phyloP scores from a whole-genome alignment of 2,797 vertebrate species.

The Echeneis naucrates region DNA sequence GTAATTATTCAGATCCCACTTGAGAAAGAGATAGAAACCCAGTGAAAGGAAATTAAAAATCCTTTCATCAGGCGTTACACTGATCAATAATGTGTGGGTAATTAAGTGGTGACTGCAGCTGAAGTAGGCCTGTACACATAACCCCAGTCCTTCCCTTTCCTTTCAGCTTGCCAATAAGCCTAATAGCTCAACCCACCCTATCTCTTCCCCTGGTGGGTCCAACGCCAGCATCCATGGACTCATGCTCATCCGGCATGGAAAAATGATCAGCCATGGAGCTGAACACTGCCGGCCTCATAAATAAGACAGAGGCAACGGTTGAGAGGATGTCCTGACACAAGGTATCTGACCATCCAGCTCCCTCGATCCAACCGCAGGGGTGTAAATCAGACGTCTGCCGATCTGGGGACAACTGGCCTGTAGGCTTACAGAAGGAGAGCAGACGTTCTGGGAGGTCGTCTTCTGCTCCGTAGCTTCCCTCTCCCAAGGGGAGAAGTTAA shows the following conservation, averaged over 20 bases:
- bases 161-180: slow-evolving; percentile 30
- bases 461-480: slow-evolving; percentile 38
- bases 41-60: slow-evolving; percentile 37
- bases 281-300: slow-evolving; percentile 80
- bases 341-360: slow-evolving; percentile 75
- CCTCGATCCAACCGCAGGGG: slow-evolving; percentile 48
- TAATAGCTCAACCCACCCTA: slow-evolving; percentile 19
- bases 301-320: slow-evolving; percentile 81
- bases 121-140: slow-evolving; percentile 6
- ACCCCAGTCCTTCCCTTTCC: not conserved
- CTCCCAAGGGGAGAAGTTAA: slow-evolving; percentile 26
- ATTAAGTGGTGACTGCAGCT: slow-evolving; percentile 42
- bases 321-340: slow-evolving; percentile 81
- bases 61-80: slow-evolving; percentile 42
- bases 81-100: slow-evolving; percentile 53
- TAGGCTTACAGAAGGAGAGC: slow-evolving; percentile 34
- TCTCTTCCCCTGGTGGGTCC: slow-evolving; percentile 13
- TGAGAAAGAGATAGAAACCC: slow-evolving; percentile 32
- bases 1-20: slow-evolving; percentile 59
- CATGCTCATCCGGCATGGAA: slow-evolving; percentile 79
- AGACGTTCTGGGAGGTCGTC: slow-evolving; percentile 25
- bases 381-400: slow-evolving; percentile 77
- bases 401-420: slow-evolving; percentile 31
- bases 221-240: slow-evolving; percentile 39
- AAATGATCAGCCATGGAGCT: slow-evolving; percentile 83